A percentile compares a stretch with the other conserved stretches of the same genome.
Conservation (phyloP, 2,797 vertebrate species). For the Chloroceryle amazona region DNA sequence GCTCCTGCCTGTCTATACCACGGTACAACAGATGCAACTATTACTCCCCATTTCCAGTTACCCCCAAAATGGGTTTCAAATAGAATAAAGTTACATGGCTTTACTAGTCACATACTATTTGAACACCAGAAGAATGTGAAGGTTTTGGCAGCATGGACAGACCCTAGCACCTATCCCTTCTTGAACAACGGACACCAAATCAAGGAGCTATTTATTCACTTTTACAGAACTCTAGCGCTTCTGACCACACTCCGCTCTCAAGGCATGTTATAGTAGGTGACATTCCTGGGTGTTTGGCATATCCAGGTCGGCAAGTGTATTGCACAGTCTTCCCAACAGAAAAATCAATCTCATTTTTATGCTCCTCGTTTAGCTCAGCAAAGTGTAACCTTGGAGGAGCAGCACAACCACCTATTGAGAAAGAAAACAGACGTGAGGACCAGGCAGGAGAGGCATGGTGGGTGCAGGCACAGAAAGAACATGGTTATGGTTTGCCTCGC, state of each 20-base stretch:
- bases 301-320: conserved; percentile 74
- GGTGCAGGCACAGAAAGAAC: background rate
- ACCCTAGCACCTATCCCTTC: conserved; percentile 11
- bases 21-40: background rate
- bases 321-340: conserved; percentile 66
- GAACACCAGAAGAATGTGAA: background rate
- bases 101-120: conserved; percentile 59
- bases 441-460: fast-evolving
- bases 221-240: conserved; percentile 69
- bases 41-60: background rate
- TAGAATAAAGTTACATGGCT: conserved; percentile 21
- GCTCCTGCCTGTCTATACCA: background rate
- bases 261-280: conserved; percentile 55
- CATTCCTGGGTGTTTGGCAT: background rate
- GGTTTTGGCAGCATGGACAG: conserved; percentile 34
- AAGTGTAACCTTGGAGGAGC: conserved; percentile 41
- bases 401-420: conserved; percentile 69
- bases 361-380: conserved; percentile 60
- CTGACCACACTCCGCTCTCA: conserved; percentile 63
- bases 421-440: conserved; percentile 6
- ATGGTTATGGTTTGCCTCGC: background rate
- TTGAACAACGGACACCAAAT: background rate
- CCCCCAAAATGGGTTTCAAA: background rate
- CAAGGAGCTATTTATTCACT: conserved; percentile 79
- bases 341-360: conserved; percentile 62